A percentile compares a stretch with the other conserved stretches of the same genome.
Conservation (phyloP, 2,888 invertebrate species). For the Bellardia pandia region DNA sequence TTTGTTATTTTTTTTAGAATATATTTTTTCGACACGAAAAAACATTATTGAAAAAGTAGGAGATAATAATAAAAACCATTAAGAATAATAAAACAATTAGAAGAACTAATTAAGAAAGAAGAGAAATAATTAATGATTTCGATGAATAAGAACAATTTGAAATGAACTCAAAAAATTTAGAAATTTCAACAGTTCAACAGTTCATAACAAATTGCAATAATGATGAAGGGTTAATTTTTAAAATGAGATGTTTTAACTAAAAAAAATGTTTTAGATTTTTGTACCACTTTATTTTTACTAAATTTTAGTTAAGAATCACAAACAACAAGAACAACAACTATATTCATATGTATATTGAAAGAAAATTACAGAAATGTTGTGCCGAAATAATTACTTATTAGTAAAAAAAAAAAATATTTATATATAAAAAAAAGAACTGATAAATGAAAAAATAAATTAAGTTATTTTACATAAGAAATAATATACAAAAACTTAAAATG, state of each 20-base stretch:
- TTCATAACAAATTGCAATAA: background rate
- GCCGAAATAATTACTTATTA: slow-evolving; percentile 68
- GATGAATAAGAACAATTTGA: slow-evolving; percentile 6
- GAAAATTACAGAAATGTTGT: slow-evolving; percentile 70
- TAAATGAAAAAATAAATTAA: slow-evolving; percentile 28
- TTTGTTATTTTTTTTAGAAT: background rate
- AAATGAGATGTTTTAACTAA: slow-evolving; percentile 60
- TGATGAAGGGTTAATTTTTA: background rate
- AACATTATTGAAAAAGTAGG: slow-evolving; percentile 25
- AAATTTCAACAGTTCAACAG: background rate
- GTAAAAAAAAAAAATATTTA: slow-evolving; percentile 40
- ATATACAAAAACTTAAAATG: slow-evolving; percentile 8
- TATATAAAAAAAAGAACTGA: slow-evolving; percentile 6
- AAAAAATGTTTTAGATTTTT: slow-evolving; percentile 45
- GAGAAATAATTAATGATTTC: background rate
- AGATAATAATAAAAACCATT: slow-evolving; percentile 7
- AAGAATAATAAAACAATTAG: slow-evolving; percentile 71
- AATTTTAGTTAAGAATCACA: slow-evolving; percentile 70
- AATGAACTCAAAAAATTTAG: background rate
- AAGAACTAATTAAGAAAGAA: slow-evolving; percentile 74
- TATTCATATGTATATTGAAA: slow-evolving; percentile 72
- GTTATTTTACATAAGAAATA: slow-evolving; percentile 47
- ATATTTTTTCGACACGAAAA: slow-evolving; percentile 41
- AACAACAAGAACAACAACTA: slow-evolving; percentile 75
- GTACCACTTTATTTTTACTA: slow-evolving; percentile 53